Base-by-base conservation (phyloP, 2,113 vertebrate genomes). In the Emydura subglobosa region DNA sequence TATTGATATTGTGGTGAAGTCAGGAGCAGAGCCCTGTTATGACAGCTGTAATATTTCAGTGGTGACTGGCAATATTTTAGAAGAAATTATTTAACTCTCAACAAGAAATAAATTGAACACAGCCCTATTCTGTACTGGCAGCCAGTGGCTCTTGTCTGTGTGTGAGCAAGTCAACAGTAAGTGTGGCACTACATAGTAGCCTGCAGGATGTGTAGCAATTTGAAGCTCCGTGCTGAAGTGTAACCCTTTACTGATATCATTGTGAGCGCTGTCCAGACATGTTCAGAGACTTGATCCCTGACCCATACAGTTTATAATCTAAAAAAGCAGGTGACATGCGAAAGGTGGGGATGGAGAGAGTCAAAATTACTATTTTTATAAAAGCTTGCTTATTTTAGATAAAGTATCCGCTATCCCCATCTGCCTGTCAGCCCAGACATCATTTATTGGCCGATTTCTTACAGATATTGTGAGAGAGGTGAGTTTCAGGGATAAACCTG, bases 251-350 rank as follows among this genome's bases (percentile, higher is more conserved):
- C 78, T 86, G 74, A 79, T 57, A 27, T 25, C 55, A 27, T 31
- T 1, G 29, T 61, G 59, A 25, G 13, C 59, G 12, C 12, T 31
- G 29, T 31, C 59, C 59, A 61, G 7, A 16, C 59, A 61, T 31
- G 29, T 31, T 61, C 29, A 31, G 31, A 61, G 11, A 25, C 10
- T 12, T 57, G 25, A 57, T 57, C 10, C 55, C 10, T 27, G 55
- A 57, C 55, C 55, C 55, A 57, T 57, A 12, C 17, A 19, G 25
- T 14, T 49, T 80, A 27, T 85, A 92, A 86, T 91, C 79, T 93
- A 79, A 74, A 92, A 85, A 95, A 92, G 85, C 79, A 16, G 82
- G 76, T 93, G 91, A 85, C 83, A 86, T 39, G 59, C 92, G 85
- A 83, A 93, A 91, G 68, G 11, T 14, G 16, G 31, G 61, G 61